Evolutionary conservation across 2,113 vertebrate genomes (phyloP), one percentile per base, ranked within the genome.

Genomic region (Dromiciops gliroides): DNA sequence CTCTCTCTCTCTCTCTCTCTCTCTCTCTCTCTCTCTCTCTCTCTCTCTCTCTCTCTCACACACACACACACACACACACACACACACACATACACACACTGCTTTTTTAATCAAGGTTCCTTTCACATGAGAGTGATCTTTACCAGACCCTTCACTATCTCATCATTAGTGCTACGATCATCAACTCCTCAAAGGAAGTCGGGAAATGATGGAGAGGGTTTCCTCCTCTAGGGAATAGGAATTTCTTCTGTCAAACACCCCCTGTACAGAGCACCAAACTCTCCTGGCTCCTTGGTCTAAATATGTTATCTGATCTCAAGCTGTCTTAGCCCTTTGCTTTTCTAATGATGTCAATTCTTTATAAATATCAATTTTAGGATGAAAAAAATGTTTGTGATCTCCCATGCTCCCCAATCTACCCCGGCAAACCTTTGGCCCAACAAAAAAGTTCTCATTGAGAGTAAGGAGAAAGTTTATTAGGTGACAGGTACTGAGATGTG

Each of bases 181-280:
- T 83, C 67, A 83, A 92, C n/a, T 95, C 83, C 89, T 93, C 94
- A 50, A 92, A 91, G 67, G 28, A 92, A 94, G 92, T 75, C 52
- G 91, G 83, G 92, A 75, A 93, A 75, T 92, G 26, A 53, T 75
- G 1, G 37, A 60, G 93, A 91, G 49, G 8, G 47, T 90, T n/a
- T n/a, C 50, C 50, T 50, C 16, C 31, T 37, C 16, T 28, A 48
- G 90, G 37, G 49, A 90, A 48, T 22, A 56, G 92, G 91, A 14
- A 25, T 28, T 37, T 31, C 50, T 25, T 93, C 89, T 1, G 22
- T 24, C 8, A 26, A 49, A 25, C 92, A 91, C 93, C 89, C 93
- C 50, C 51, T 89, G 91, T 47, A 50, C 95, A 89, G 25, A 89
- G 26, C 91, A 37, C 0, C 48, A 26, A 75, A 47, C 44, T 11